Evolutionary conservation across 2,888 invertebrate species (phyloP), one percentile per base, ranked within the genome.

Genomic region (Pteria penguin): DNA sequence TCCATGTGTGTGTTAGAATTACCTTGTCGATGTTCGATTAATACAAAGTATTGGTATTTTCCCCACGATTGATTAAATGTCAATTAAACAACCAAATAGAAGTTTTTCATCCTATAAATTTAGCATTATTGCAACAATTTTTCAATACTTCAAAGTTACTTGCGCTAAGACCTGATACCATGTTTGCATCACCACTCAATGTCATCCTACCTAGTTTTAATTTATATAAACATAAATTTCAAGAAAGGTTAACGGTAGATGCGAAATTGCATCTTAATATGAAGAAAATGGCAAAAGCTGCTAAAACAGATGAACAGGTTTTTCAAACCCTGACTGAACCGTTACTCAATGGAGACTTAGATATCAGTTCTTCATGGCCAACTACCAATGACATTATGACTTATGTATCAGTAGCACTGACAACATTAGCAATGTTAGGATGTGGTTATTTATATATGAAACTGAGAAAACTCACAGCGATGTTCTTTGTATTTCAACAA

Each of bases 91-190:
- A n/a, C n/a, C n/a, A n/a, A n/a, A n/a, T n/a, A n/a, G 24, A 29
- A 14, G 24, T 31, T 14, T 54, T 62, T 27, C 65, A 65, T 36
- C 67, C 61, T 2, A 2, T 73, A 14, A 67, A 67, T 32, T 26
- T 73, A 29, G 65, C 63, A 8, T 26, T 73, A 14, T 26, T 73
- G 2, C 72, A 73, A 61, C 36, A 73, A 33, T 73, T 73, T 26
- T 73, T 72, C 24, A 33, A 58, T 54, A 29, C 33, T 0, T 45
- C 29, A 52, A 36, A 67, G 5, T 67, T 67, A n/a, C 31, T 29
- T 2, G 33, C 32, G 14, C 33, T 58, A 26, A 45, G 60, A n/a
- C 52, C 24, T 22, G 66, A 67, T 22, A 73, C 67, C 1, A 36
- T 60, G 2, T 66, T 73, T 11, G 4, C 29, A 24, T 4, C 33